A percentile compares a stretch with the other conserved stretches of the same genome.
phyloP scores from a whole-genome alignment of 2,113 vertebrate genomes.

The Motacilla tschutschensis region DNA sequence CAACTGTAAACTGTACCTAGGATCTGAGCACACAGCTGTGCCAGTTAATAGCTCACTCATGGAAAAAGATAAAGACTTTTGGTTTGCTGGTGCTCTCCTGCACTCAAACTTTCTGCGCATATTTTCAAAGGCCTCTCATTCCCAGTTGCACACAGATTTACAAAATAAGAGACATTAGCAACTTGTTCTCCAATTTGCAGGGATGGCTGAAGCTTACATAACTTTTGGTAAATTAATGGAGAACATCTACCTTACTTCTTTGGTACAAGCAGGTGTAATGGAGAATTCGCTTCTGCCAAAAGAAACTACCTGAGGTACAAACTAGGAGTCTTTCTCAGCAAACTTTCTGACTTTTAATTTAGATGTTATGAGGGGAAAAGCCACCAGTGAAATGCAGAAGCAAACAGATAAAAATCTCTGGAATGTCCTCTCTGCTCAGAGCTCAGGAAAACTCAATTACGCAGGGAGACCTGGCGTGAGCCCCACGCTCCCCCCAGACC shows the following conservation, averaged over 20 bases:
- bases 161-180: background rate
- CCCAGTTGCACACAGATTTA: background rate
- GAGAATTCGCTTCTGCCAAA: background rate
- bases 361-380: background rate
- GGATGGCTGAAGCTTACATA: background rate
- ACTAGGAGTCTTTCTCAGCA: background rate
- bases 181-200: background rate
- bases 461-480: background rate
- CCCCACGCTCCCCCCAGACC: accelerated
- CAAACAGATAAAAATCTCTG: background rate
- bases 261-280: background rate
- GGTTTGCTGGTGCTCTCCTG: background rate
- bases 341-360: background rate
- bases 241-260: background rate
- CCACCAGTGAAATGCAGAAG: background rate
- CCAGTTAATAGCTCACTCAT: background rate
- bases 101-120: background rate
- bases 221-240: background rate
- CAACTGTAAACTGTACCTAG: background rate
- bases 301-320: background rate
- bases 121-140: background rate
- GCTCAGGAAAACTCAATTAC: background rate
- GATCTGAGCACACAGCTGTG: background rate
- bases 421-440: background rate
- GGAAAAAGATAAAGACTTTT: background rate